These are phyloP conservation scores for Heterodera filipjevi DNA, from an alignment of 2,888 invertebrate species.

Conservation along the genomic window DNA sequence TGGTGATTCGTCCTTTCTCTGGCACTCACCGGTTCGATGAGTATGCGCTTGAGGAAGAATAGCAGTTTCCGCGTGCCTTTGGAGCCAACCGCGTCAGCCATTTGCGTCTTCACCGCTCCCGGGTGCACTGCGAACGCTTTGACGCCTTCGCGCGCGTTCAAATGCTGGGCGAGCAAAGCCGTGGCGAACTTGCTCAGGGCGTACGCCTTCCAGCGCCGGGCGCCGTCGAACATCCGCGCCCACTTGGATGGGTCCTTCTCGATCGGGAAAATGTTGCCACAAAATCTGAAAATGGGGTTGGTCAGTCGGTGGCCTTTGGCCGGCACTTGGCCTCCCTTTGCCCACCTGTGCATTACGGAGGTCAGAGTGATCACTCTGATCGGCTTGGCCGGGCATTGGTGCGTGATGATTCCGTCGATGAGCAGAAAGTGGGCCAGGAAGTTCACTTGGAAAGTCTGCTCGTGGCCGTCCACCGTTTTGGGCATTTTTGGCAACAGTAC, in stretches of 20 bases:
- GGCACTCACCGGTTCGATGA: slow-evolving; percentile 21
- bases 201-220: slow-evolving; percentile 38
- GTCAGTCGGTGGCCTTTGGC: background rate
- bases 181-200: slow-evolving; percentile 43
- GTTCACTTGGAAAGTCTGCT: slow-evolving; percentile 43
- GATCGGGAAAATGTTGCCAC: slow-evolving; percentile 31
- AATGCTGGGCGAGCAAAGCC: slow-evolving; percentile 35
- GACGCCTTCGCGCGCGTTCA: slow-evolving; percentile 35
- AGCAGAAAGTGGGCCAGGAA: slow-evolving; percentile 41
- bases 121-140: slow-evolving; percentile 40
- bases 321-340: background rate
- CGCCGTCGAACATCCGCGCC: slow-evolving; percentile 32
- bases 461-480: slow-evolving; percentile 39
- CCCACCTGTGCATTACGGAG: slow-evolving; percentile 34
- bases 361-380: slow-evolving; percentile 37
- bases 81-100: slow-evolving; percentile 14
- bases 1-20: no score
- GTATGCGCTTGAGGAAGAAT: slow-evolving; percentile 30
- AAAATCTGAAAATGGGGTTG: slow-evolving; percentile 16
- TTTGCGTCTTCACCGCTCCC: slow-evolving; percentile 36
- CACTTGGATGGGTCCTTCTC: slow-evolving; percentile 32
- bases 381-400: slow-evolving; percentile 23
- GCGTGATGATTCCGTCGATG: slow-evolving; percentile 19
- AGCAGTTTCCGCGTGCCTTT: slow-evolving; percentile 17
- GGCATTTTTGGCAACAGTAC: slow-evolving; percentile 35